These are phyloP conservation scores for Drosophila nr. perissopoda DNA, from an alignment of 2,888 invertebrate species.

Conservation along the genomic window DNA sequence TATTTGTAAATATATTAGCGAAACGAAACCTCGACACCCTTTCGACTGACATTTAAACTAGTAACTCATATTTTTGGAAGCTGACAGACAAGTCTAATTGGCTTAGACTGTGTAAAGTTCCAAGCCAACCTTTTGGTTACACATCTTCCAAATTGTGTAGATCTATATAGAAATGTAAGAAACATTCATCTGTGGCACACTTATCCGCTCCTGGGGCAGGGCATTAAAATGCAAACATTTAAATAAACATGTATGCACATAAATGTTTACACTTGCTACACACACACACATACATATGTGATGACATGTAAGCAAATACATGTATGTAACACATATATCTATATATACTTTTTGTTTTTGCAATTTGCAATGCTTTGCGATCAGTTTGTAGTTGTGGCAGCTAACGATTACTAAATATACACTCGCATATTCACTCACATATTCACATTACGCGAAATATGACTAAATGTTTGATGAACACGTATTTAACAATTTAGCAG, in stretches of 20 bases:
- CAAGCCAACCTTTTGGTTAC: background rate
- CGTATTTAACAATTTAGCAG: conserved; percentile 18
- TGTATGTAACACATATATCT: background rate
- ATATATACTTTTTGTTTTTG: background rate
- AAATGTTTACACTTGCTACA: conserved; percentile 33
- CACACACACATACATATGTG: conserved; percentile 17
- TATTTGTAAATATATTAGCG: background rate
- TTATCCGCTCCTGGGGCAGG: background rate
- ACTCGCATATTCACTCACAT: conserved; percentile 20
- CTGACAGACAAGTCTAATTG: background rate
- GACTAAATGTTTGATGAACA: background rate
- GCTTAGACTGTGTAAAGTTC: background rate
- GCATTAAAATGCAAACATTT: conserved; percentile 29
- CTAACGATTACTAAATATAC: conserved; percentile 36
- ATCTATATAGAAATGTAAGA: background rate
- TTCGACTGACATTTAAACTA: background rate
- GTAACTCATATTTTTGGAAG: background rate
- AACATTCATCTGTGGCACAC: background rate
- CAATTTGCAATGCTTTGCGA: conserved; percentile 50
- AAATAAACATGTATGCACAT: conserved; percentile 3
- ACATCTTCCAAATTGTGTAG: background rate
- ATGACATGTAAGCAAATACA: background rate
- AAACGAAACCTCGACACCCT: conserved; percentile 29
- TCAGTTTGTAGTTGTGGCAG: conserved; percentile 29
- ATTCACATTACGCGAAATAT: conserved; percentile 8